Base-by-base conservation (phyloP, 2,888 invertebrate species). In the Phorcus lineatus region DNA sequence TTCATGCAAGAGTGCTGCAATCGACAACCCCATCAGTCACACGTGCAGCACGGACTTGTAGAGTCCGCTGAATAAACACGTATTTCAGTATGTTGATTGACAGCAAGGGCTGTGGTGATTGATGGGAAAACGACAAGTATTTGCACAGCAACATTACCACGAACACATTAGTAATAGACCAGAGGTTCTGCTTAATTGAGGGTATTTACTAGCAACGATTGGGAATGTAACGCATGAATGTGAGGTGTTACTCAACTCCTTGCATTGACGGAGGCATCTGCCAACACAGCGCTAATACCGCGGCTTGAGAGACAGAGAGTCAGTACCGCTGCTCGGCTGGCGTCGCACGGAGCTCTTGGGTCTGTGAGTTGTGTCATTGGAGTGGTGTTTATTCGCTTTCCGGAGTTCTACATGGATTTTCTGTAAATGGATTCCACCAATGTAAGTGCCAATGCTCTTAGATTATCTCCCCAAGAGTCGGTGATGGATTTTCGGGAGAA, bases 41-140 rank as follows among this genome's bases (percentile, higher is more conserved):
- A 47, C 47, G 47, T 47, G 47, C 47, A 47, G 11, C 47, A 13
- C 40, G 36, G 40, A 70, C 36, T 36, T 70, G 70, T 19, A 70
- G 70, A 19, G 70, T 70, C 36, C 70, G 36, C 70, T 40, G 70
- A 70, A 70, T 36, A 70, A 70, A 70, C 31, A 70, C 70, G 36
- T n/a, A 11, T 70, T 36, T 70, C 19, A 36, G 70, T 70, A 31
- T n/a, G 28, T 70, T 70, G 70, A 70, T 70, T 70, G 70, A 70
- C 70, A 70, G 19, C n/a, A 28, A 36, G 36, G 24, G 70, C 36
- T 70, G 70, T 17, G n/a, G 36, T 70, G 70, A 70, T 70, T 40
- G 70, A 70, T 70, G 70, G 19, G 70, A 70, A 70, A 40, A 36
- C 70, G 28, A 70, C 70, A 70, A 70, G 70, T 70, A 70, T 70